phyloP scores from a whole-genome alignment of 2,797 vertebrate genomes.

The Arctocebus calabarensis region DNA sequence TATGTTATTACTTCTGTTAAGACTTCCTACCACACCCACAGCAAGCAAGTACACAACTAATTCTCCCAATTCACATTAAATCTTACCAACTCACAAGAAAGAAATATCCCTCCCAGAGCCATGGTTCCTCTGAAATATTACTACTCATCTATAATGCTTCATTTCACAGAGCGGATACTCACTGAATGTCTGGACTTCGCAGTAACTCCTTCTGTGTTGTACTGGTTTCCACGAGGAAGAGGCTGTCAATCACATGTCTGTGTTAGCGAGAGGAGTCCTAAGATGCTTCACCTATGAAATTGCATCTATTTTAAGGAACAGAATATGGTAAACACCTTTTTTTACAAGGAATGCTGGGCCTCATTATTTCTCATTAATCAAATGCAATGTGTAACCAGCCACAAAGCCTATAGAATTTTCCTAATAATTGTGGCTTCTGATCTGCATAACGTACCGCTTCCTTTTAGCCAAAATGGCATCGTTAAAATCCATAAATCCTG shows the following conservation, averaged over 20 bases:
- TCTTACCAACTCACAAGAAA: background rate
- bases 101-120: background rate
- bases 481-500: conserved; percentile 70
- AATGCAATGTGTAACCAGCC: conserved; percentile 68
- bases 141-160: background rate
- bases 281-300: background rate
- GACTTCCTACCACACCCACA: background rate
- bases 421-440: conserved; percentile 70
- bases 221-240: background rate
- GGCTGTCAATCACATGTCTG: background rate
- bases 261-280: background rate
- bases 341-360: conserved; percentile 64
- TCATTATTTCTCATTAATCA: conserved; percentile 75
- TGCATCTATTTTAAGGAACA: conserved; percentile 33
- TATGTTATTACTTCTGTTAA: background rate
- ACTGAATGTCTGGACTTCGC: background rate
- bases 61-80: background rate
- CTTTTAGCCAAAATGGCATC: conserved; percentile 63
- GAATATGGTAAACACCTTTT: background rate
- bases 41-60: background rate
- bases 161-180: background rate
- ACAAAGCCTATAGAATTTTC: conserved; percentile 62
- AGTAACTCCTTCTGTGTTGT: background rate
- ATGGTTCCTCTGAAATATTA: background rate
- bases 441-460: conserved; percentile 40